These are phyloP conservation scores for Zoanthus gigantus DNA, from an alignment of 92 coral and sea anemone species.

Conservation along the genomic window DNA sequence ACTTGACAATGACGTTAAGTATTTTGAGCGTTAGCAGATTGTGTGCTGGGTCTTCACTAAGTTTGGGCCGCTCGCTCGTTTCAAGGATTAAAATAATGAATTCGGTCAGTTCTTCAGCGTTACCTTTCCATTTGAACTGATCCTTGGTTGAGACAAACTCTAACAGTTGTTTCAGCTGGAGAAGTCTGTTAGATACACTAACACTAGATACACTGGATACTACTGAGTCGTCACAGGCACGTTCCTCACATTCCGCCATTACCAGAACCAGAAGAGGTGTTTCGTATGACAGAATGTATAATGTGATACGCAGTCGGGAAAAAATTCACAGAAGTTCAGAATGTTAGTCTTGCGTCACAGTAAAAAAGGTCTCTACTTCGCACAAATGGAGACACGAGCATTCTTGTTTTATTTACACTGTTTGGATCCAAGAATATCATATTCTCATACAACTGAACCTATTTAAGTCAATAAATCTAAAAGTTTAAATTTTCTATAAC, in stretches of 20 bases:
- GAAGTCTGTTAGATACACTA: background rate
- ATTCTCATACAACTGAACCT: no score
- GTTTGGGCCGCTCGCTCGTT: constrained; percentile 15
- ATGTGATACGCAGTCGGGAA: no score
- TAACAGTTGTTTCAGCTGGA: constrained; percentile 38
- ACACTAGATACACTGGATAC: background rate
- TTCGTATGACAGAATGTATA: no score
- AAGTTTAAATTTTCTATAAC: no score
- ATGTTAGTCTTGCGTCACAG: no score
- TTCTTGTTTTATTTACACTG: no score
- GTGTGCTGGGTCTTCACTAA: constrained; percentile 34
- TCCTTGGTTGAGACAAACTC: constrained; percentile 44
- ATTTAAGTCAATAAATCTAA: no score
- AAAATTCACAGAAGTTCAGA: no score
- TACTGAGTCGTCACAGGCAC: background rate
- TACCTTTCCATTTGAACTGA: constrained; percentile 26
- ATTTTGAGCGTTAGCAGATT: constrained; percentile 27
- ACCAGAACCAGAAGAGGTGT: background rate
- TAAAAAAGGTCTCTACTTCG: no score
- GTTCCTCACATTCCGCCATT: constrained; percentile 9
- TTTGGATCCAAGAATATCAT: no score
- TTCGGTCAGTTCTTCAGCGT: constrained; percentile 36
- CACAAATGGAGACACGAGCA: no score
- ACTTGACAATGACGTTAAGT: constrained; percentile 23
- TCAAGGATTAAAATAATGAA: constrained; percentile 35